Evolutionary conservation across 2,888 invertebrate genomes (phyloP).

Genomic region (Drosophila pseudotalamancana): DNA sequence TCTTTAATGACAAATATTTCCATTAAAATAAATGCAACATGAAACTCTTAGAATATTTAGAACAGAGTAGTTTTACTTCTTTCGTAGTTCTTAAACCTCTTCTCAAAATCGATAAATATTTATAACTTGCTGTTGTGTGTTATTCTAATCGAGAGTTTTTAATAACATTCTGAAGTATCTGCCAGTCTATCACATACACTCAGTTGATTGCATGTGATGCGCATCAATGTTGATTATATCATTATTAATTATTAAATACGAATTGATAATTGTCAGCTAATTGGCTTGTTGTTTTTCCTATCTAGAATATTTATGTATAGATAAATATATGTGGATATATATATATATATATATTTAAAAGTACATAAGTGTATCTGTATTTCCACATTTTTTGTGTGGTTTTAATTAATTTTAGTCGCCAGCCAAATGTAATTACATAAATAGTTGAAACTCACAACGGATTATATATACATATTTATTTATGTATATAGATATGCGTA

Average conservation of each 20-base stretch:
- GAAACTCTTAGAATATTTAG: too few species aligned
- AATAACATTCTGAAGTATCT: background rate
- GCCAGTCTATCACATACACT: background rate
- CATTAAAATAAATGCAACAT: too few species aligned
- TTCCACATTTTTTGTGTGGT: constrained; percentile 12
- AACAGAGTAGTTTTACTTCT: background rate
- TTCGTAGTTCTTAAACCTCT: too few species aligned
- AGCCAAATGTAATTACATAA: constrained; percentile 42
- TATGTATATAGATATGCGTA: background rate
- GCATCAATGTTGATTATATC: constrained; percentile 12
- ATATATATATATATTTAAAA: constrained; percentile 1
- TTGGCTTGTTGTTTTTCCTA: constrained; percentile 43
- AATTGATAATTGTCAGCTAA: constrained; percentile 53
- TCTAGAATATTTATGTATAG: constrained; percentile 2
- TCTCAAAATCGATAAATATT: background rate
- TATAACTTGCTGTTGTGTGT: too few species aligned
- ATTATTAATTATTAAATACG: constrained; percentile 55
- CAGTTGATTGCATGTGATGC: background rate
- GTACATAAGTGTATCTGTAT: too few species aligned
- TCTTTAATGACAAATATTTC: too few species aligned
- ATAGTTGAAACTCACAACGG: constrained; percentile 22
- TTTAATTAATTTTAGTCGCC: constrained; percentile 52
- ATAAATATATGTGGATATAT: background rate
- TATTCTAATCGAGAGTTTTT: too few species aligned
- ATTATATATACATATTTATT: background rate